Evolutionary conservation across 2,888 invertebrate genomes (phyloP).

Genomic region (Hydrotaea diabolus): DNA sequence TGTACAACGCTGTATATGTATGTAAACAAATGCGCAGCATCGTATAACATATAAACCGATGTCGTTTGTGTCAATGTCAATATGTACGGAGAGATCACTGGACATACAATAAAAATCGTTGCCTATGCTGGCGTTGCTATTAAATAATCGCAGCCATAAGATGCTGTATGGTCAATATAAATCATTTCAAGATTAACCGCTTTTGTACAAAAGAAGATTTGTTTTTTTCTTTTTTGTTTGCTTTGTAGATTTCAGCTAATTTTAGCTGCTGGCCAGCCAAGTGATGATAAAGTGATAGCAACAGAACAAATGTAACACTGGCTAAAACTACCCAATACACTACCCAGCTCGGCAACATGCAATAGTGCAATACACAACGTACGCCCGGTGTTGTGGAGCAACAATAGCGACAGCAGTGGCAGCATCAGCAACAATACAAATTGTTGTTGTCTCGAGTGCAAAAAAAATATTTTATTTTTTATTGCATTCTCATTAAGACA

Average conservation of each 20-base stretch:
- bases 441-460: neutral
- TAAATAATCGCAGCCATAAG: slow-evolving; percentile 34
- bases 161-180: slow-evolving; percentile 73
- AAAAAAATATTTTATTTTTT: slow-evolving; percentile 46
- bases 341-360: slow-evolving; percentile 23
- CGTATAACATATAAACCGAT: slow-evolving; percentile 45
- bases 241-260: slow-evolving; percentile 58
- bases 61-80: slow-evolving; percentile 64
- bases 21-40: slow-evolving; percentile 45
- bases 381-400: neutral
- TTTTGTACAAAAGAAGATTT: slow-evolving; percentile 69
- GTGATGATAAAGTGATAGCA: slow-evolving; percentile 62
- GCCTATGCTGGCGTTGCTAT: slow-evolving; percentile 42
- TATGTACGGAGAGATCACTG: slow-evolving; percentile 19
- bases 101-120: slow-evolving; percentile 51
- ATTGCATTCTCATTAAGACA: slow-evolving; percentile 55
- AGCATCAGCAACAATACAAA: neutral
- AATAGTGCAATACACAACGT: neutral
- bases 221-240: slow-evolving; percentile 15
- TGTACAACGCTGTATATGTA: too few relatives aligned
- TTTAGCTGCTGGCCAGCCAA: slow-evolving; percentile 43
- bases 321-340: slow-evolving; percentile 15
- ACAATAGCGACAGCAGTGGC: neutral
- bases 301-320: slow-evolving; percentile 49
- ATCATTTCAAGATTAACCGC: slow-evolving; percentile 78